Conservation (phyloP, 1,140 invertebrate genomes). For the Drosophila ananassae region DNA sequence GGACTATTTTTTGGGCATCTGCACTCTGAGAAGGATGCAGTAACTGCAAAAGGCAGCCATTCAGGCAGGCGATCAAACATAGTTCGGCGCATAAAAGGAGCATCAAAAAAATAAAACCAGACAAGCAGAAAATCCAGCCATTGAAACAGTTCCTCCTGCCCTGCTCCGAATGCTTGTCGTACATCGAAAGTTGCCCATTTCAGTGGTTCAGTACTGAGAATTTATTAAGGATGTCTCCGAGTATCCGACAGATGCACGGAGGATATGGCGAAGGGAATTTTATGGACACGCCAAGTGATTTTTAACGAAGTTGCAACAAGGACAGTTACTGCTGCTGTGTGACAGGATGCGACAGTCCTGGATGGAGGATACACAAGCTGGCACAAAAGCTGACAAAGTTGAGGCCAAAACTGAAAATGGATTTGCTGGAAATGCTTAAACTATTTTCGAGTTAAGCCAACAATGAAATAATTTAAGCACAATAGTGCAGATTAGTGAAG, state of each 20-base stretch:
- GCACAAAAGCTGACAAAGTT: conserved; percentile 7
- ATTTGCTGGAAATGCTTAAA: no score
- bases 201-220: conserved; percentile 18
- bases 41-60: conserved; percentile 32
- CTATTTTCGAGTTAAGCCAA: no score
- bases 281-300: conserved; percentile 51
- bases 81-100: conserved; percentile 32
- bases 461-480: no score
- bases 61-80: conserved; percentile 42
- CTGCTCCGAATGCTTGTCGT: conserved; percentile 17
- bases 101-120: conserved; percentile 59
- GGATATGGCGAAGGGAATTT: conserved; percentile 24
- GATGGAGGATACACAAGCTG: background rate
- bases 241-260: conserved; percentile 30
- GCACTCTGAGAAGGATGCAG: conserved; percentile 30
- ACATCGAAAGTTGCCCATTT: conserved; percentile 24
- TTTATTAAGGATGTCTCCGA: conserved; percentile 55
- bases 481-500: no score
- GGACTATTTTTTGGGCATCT: conserved; percentile 31
- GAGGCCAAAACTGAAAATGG: conserved; percentile 3
- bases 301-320: conserved; percentile 42
- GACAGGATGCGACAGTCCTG: conserved; percentile 34
- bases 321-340: conserved; percentile 25
- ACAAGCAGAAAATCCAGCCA: conserved; percentile 65
- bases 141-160: conserved; percentile 45